Percentiles rank a stretch among this genome's conserved stretches.
Evolutionary conservation across 2,797 vertebrate species (phyloP).

Genomic region (Gambusia yucatana): DNA sequence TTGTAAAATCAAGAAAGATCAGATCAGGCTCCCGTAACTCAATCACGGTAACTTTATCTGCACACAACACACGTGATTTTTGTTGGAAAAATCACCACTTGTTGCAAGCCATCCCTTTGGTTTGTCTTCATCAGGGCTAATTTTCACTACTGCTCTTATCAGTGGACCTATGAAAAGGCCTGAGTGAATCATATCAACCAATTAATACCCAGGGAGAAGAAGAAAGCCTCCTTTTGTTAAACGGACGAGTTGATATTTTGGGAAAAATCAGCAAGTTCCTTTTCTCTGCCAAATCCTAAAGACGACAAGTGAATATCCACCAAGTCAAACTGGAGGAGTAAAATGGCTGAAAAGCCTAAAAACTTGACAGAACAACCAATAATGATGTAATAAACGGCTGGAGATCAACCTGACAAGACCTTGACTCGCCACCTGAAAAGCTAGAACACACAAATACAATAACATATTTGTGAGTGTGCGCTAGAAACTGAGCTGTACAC

Average conservation of each 20-base stretch:
- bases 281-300: background rate
- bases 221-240: conserved; percentile 17
- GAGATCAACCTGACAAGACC: conserved; percentile 25
- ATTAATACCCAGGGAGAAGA: conserved; percentile 76
- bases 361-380: background rate
- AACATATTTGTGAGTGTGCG: conserved; percentile 30
- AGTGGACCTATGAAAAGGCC: conserved; percentile 61
- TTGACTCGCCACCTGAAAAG: conserved; percentile 23
- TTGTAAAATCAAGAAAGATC: conserved; percentile 41
- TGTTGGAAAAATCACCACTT: conserved; percentile 47
- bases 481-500: conserved; percentile 75
- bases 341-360: background rate
- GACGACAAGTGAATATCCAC: background rate
- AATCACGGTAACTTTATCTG: conserved; percentile 56
- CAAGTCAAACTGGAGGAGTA: background rate
- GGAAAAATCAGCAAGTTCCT: background rate
- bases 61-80: conserved; percentile 56
- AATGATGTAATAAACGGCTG: conserved; percentile 8
- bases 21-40: conserved; percentile 52
- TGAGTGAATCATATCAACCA: conserved; percentile 82
- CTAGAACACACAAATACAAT: conserved; percentile 14
- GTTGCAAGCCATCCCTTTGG: conserved; percentile 34
- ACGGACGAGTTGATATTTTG: background rate
- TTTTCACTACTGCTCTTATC: conserved; percentile 19
- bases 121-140: background rate